Evolutionary conservation across 1,140 invertebrate species (phyloP), one percentile per base, ranked within the genome.

Genomic region (Cecropterus lyciades): DNA sequence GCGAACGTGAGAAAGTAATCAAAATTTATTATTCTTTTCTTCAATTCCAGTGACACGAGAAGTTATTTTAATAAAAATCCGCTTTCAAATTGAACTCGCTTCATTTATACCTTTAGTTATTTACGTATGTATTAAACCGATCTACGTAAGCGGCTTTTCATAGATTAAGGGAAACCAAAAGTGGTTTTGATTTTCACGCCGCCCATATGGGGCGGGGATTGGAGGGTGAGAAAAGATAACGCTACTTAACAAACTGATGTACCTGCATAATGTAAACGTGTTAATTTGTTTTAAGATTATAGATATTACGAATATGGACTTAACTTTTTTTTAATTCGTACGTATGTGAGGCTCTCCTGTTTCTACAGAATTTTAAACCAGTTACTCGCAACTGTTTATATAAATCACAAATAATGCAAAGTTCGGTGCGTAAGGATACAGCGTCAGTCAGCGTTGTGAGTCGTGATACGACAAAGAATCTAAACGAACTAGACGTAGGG

Each of bases 1-100:
- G 75, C 78, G 84, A 84, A 86, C 87, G 87, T 84, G 87, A 86
- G 82, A 89, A 86, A 79, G 82, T 87, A 87, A 87, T 87, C 84
- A 89, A 87, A 87, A 85, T 87, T 89, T 87, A 87, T 87, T 85
- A 87, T 89, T 85, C 80, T 82, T 79, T 82, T 85, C 80, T 82
- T 80, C 84, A 75, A 83, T 82, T 76, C 69, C 74, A 77, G 67
- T 59, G 79, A 84, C 75, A 80, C 80, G 81, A 85, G 75, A 85
- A 75, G 75, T 77, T 75, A 70, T 79, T 77, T 75, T 73, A 76
- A 73, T 70, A 79, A 77, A 75, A 75, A 65, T 70, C 72, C 69
- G 67, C 64, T 75, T 77, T 77, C 62, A 73, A 80, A 78, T 77
- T 68, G 57, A 77, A 73, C 70, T 75, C 74, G 70, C 76, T 72